Evolutionary conservation across 2,888 invertebrate genomes (phyloP).

Genomic region (Hybos culiciformis): DNA sequence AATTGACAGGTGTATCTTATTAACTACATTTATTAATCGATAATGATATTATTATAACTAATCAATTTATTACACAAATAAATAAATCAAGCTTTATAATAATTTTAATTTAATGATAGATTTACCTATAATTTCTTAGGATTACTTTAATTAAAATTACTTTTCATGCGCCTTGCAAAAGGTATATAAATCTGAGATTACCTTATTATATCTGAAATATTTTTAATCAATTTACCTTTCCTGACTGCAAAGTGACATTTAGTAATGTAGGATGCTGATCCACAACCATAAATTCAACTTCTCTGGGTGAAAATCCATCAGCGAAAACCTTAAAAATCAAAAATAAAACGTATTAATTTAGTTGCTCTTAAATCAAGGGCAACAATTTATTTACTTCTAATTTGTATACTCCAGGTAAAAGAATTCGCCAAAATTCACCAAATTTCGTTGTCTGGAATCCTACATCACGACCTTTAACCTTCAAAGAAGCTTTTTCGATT

Average conservation of each 20-base stretch:
- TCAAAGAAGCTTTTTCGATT: conserved; percentile 62
- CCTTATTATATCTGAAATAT: no score
- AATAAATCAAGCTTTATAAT: no score
- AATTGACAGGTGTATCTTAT: no score
- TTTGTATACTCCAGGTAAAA: conserved; percentile 75
- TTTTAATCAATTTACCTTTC: conserved; percentile 63
- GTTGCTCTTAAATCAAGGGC: background rate
- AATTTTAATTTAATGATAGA: no score
- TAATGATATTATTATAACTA: no score
- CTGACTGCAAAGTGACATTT: conserved; percentile 62
- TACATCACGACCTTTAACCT: conserved; percentile 69
- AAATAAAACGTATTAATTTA: no score
- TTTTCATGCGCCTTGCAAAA: no score
- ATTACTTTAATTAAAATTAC: no score
- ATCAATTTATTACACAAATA: no score
- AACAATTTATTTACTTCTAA: conserved; percentile 48
- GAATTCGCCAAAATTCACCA: conserved; percentile 90
- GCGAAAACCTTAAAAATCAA: conserved; percentile 53
- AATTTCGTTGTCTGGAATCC: conserved; percentile 74
- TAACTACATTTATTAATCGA: no score
- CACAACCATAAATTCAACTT: conserved; percentile 73
- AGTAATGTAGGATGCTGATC: conserved; percentile 73
- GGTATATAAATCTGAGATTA: no score
- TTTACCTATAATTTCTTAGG: no score
- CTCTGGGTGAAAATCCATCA: conserved; percentile 69